phyloP scores from a whole-genome alignment of 2,113 vertebrate genomes.

The Pan paniscus region DNA sequence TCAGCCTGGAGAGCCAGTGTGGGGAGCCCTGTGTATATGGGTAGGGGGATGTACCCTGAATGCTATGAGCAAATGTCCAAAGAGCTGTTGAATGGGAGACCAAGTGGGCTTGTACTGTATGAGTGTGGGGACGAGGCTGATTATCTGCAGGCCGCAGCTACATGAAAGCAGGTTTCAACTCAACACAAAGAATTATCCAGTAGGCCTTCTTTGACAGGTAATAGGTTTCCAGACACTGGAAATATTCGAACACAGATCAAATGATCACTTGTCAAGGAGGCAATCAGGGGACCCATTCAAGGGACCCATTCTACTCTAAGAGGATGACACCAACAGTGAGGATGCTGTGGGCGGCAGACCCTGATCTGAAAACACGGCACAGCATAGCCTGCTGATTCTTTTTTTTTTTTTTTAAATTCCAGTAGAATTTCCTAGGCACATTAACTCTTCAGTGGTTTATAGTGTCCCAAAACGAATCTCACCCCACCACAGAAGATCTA shows the following conservation, averaged over 20 bases:
- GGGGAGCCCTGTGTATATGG: fast-evolving
- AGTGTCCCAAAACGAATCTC: neutral
- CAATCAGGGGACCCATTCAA: too few species aligned
- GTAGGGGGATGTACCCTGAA: too few species aligned
- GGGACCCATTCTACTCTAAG: neutral
- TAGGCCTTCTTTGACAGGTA: neutral
- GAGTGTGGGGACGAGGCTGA: neutral
- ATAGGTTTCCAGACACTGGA: neutral
- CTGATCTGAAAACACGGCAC: neutral
- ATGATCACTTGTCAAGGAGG: neutral
- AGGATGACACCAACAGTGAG: neutral
- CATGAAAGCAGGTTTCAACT: neutral
- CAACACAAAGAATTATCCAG: neutral
- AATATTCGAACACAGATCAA: neutral
- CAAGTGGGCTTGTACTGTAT: neutral
- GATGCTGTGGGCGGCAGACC: neutral
- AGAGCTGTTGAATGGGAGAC: neutral
- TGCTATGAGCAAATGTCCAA: neutral
- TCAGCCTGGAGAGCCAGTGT: neutral
- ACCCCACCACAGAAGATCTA: neutral
- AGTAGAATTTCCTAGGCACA: neutral
- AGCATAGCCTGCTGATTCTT: too few species aligned
- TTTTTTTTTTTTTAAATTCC: neutral
- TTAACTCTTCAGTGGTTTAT: neutral
- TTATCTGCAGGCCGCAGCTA: neutral